These are phyloP conservation scores for Acleris cristana DNA, from an alignment of 2,888 invertebrate genomes.

Conservation along the genomic window DNA sequence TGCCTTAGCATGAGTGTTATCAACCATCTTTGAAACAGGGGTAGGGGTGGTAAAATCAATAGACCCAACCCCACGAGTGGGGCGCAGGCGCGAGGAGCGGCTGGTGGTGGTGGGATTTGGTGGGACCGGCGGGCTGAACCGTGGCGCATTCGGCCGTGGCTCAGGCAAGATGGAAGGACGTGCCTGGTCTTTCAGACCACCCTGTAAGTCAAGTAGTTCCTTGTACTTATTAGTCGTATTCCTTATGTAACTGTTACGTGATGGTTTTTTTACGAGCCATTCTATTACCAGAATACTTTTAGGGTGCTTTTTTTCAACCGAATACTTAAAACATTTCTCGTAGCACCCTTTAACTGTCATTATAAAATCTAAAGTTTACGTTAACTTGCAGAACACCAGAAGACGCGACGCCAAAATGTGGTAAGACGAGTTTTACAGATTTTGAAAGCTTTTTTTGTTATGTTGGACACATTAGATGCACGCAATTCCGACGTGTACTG, in stretches of 20 bases:
- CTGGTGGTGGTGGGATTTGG: conserved; percentile 74
- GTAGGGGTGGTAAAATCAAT: conserved; percentile 77
- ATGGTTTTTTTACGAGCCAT: background rate
- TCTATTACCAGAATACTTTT: no score
- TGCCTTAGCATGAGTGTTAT: conserved; percentile 62
- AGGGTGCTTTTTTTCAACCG: no score
- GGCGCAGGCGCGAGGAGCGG: conserved; percentile 75
- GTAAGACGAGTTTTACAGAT: conserved; percentile 50
- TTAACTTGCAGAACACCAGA: conserved; percentile 45
- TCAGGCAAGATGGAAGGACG: conserved; percentile 45
- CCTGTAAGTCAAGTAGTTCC: conserved; percentile 47
- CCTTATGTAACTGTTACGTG: conserved; percentile 8
- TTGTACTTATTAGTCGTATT: background rate
- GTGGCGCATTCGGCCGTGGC: conserved; percentile 67
- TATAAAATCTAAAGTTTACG: no score
- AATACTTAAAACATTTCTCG: no score
- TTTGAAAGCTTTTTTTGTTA: conserved; percentile 47
- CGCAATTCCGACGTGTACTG: conserved; percentile 53
- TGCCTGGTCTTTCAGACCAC: conserved; percentile 41
- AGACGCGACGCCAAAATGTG: conserved; percentile 43
- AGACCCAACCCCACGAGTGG: conserved; percentile 69
- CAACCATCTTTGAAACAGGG: conserved; percentile 46
- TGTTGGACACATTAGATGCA: conserved; percentile 41
- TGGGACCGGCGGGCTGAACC: conserved; percentile 60
- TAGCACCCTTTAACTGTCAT: no score